Conservation (phyloP, 1,140 invertebrate genomes). For the Uloborus diversus region DNA sequence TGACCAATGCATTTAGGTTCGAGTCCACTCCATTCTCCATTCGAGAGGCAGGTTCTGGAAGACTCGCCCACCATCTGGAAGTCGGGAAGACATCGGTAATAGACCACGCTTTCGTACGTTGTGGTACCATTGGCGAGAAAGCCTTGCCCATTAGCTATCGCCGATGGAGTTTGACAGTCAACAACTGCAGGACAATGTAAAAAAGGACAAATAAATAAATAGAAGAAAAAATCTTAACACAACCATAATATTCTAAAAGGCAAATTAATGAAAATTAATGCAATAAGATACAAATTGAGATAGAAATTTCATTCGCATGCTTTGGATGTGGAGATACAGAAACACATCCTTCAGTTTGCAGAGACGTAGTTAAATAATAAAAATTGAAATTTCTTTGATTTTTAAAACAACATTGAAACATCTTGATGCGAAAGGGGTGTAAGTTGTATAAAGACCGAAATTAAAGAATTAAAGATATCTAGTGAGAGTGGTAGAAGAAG, state of each 20-base stretch:
- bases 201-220: not conserved
- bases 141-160: constrained; percentile 84
- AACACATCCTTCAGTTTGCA: too few relatives aligned
- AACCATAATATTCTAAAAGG: not conserved
- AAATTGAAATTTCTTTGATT: too few relatives aligned
- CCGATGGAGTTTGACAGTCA: constrained; percentile 80
- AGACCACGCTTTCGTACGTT: constrained; percentile 80
- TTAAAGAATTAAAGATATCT: too few relatives aligned
- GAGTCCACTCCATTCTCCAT: constrained; percentile 59
- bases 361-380: too few relatives aligned
- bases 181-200: constrained; percentile 72
- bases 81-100: constrained; percentile 88
- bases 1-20: constrained; percentile 59
- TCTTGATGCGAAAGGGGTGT: too few relatives aligned
- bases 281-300: too few relatives aligned
- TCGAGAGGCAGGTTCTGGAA: constrained; percentile 66
- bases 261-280: too few relatives aligned
- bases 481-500: too few relatives aligned
- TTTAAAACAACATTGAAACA: too few relatives aligned
- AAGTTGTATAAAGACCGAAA: too few relatives aligned
- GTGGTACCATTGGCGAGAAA: constrained; percentile 86
- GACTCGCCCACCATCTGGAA: constrained; percentile 83
- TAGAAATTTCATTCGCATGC: too few relatives aligned
- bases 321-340: too few relatives aligned
- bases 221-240: not conserved